A percentile compares a stretch with the other conserved stretches of the same genome.
These are phyloP conservation scores for Eclectus roratus DNA, from an alignment of 2,113 vertebrate species.

Conservation along the genomic window DNA sequence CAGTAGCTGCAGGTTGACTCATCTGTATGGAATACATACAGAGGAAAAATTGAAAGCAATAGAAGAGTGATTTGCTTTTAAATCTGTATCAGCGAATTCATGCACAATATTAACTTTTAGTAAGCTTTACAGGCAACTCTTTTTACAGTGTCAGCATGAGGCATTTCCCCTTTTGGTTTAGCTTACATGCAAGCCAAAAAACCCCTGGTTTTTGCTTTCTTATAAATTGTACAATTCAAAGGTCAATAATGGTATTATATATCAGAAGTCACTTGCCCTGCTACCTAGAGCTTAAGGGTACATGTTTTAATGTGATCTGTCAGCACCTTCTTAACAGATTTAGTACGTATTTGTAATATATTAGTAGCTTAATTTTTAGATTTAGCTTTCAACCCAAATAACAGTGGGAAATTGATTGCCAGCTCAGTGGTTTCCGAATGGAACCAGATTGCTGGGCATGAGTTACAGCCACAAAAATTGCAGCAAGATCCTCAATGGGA, in stretches of 20 bases:
- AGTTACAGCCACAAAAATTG: slow-evolving; percentile 50
- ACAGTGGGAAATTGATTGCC: slow-evolving; percentile 62
- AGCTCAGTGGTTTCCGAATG: slow-evolving; percentile 33
- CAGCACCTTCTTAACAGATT: slow-evolving; percentile 58
- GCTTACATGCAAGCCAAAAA: background rate
- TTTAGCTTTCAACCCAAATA: slow-evolving; percentile 55
- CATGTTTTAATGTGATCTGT: slow-evolving; percentile 54
- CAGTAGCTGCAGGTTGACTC: background rate
- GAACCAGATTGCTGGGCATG: slow-evolving; percentile 52
- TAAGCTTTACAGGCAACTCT: background rate
- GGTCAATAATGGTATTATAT: slow-evolving; percentile 62
- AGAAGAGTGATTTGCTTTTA: background rate
- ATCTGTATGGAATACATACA: background rate
- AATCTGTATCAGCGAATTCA: background rate
- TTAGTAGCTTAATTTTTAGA: slow-evolving; percentile 61
- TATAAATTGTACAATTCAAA: slow-evolving; percentile 52
- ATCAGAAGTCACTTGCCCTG: slow-evolving; percentile 46
- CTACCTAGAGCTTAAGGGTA: slow-evolving; percentile 39
- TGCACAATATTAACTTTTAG: background rate
- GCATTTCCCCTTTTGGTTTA: background rate
- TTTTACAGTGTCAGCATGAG: background rate
- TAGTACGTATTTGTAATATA: slow-evolving; percentile 48
- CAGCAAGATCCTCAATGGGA: background rate
- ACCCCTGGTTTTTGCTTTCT: background rate
- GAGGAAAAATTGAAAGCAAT: background rate